phyloP scores from a whole-genome alignment of 37 sponge, comb jelly and placozoan genomes.

The Eunapius fragilis region DNA sequence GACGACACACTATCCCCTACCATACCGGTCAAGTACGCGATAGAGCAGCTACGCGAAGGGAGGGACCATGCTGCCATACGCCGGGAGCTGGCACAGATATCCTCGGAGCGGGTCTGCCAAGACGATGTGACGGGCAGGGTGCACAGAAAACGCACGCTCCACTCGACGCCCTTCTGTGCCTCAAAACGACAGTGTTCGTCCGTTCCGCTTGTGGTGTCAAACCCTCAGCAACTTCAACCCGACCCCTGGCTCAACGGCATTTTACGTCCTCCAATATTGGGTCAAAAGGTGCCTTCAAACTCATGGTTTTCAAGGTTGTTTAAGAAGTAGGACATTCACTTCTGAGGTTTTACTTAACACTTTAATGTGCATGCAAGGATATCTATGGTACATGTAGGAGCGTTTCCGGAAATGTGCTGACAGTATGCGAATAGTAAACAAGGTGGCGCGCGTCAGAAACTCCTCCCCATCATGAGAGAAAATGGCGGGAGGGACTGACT shows the following conservation, averaged over 20 bases:
- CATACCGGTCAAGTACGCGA: slow-evolving; percentile 2
- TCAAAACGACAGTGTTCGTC: not conserved
- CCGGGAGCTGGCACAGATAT: not conserved
- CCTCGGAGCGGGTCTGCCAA: not conserved
- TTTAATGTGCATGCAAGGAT: too few species aligned
- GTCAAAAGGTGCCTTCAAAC: not conserved
- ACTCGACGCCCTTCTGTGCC: not conserved
- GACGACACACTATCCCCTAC: not conserved
- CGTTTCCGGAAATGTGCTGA: not conserved
- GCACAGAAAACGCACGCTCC: not conserved
- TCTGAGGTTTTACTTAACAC: not conserved
- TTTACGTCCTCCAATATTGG: not conserved
- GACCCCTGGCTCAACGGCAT: not conserved
- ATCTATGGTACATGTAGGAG: not conserved
- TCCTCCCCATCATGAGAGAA: not conserved
- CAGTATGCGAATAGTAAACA: not conserved
- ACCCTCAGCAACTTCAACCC: not conserved
- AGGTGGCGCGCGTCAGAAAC: not conserved
- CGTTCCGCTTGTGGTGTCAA: not conserved
- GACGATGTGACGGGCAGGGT: not conserved
- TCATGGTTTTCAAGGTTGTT: not conserved
- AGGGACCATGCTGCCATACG: not conserved
- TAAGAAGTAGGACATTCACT: not conserved
- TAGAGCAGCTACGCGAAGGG: not conserved
- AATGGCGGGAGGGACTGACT: slow-evolving; percentile 37